Conservation (phyloP, 2,888 invertebrate genomes). For the Drosophila vallismaia region DNA sequence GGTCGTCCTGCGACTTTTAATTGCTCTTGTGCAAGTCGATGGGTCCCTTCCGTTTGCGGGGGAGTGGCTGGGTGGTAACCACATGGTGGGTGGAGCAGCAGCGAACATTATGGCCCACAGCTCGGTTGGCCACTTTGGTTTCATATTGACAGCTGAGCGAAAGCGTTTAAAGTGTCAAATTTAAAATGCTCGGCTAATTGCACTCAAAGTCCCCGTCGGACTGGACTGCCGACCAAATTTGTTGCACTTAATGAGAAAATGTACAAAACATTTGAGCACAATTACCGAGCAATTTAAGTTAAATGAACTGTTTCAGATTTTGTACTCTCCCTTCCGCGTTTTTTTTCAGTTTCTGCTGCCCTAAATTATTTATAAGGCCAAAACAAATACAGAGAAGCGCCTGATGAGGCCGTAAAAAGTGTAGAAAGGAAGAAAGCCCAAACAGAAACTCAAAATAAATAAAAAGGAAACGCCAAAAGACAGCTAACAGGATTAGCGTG, state of each 20-base stretch:
- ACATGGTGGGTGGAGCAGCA: background rate
- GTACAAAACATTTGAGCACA: constrained; percentile 61
- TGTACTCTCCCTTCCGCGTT: constrained; percentile 4
- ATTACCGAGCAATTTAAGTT: constrained; percentile 75
- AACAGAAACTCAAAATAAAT: constrained; percentile 25
- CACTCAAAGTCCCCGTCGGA: constrained; percentile 16
- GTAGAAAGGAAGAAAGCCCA: background rate
- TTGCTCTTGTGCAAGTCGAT: constrained; percentile 42
- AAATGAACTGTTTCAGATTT: constrained; percentile 69
- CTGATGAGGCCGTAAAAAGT: constrained; percentile 13
- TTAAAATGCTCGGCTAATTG: constrained; percentile 52
- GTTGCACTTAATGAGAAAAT: constrained; percentile 64
- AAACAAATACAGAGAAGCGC: constrained; percentile 6
- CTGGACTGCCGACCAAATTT: constrained; percentile 19
- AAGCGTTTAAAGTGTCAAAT: constrained; percentile 50
- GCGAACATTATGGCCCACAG: constrained; percentile 13
- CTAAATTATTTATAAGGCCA: constrained; percentile 43
- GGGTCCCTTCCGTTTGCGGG: constrained; percentile 7
- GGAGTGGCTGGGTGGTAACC: background rate
- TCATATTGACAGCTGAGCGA: constrained; percentile 31
- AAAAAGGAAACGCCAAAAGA: constrained; percentile 16
- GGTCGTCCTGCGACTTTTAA: constrained; percentile 54
- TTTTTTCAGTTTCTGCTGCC: background rate
- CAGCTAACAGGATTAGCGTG: constrained; percentile 37
- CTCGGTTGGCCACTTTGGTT: constrained; percentile 40